A percentile compares a stretch with the other conserved stretches of the same genome.
These are phyloP conservation scores for Bombus pyrosoma DNA, from an alignment of 1,140 invertebrate species.

Conservation along the genomic window DNA sequence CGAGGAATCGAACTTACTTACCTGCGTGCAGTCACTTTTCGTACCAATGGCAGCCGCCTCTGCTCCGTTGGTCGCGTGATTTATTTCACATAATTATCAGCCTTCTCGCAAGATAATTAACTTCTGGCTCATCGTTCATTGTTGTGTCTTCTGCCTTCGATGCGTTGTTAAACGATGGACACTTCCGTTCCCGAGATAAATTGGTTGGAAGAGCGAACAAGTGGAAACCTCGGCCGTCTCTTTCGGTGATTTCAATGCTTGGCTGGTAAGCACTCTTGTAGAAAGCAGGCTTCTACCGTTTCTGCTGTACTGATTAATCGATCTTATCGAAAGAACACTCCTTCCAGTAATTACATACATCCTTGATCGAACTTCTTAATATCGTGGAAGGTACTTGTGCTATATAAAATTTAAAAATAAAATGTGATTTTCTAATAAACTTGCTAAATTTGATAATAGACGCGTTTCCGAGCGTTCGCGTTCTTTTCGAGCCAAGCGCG, in stretches of 20 bases:
- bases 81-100: constrained; percentile 34
- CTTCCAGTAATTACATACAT: too few relatives aligned
- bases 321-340: too few relatives aligned
- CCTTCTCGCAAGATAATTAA: constrained; percentile 23
- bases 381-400: not conserved
- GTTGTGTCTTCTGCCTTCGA: not conserved
- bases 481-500: too few relatives aligned
- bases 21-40: constrained; percentile 38
- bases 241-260: constrained; percentile 5
- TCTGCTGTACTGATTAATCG: too few relatives aligned
- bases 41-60: constrained; percentile 18
- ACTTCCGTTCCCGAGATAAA: not conserved
- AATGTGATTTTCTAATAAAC: too few relatives aligned
- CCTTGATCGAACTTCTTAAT: too few relatives aligned
- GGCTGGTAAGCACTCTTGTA: not conserved
- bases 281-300: not conserved
- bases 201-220: too few relatives aligned
- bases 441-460: too few relatives aligned
- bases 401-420: too few relatives aligned
- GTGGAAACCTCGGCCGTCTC: too few relatives aligned
- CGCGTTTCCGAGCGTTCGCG: too few relatives aligned
- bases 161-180: not conserved
- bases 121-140: not conserved
- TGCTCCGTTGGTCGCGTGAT: constrained; percentile 21
- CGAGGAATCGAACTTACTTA: constrained; percentile 60